Evolutionary conservation across 1,140 invertebrate species (phyloP).

Genomic region (Leptoteleia sp.): DNA sequence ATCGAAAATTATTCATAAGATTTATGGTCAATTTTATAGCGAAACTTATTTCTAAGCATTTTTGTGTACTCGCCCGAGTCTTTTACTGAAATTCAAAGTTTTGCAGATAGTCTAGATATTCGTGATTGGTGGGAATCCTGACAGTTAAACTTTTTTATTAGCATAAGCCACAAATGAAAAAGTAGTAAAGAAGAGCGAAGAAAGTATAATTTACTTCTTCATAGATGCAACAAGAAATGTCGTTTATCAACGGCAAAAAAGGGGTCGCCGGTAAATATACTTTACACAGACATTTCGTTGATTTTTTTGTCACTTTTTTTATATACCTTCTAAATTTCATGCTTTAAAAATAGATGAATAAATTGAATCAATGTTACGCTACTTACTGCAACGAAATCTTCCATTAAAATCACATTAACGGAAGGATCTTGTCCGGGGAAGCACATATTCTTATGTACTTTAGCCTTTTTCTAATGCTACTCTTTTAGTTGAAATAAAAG

Average conservation of each 20-base stretch:
- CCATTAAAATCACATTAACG: constrained; percentile 97
- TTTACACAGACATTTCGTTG: constrained; percentile 5
- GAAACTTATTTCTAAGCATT: constrained; percentile 42
- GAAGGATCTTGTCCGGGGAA: constrained; percentile 94
- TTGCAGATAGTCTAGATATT: constrained; percentile 32
- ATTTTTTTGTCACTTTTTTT: too few relatives aligned
- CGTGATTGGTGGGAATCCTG: constrained; percentile 36
- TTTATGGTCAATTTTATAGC: constrained; percentile 28
- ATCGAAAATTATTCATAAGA: constrained; percentile 20
- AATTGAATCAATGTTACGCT: constrained; percentile 6
- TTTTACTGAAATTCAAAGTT: constrained; percentile 29
- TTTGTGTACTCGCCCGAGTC: constrained; percentile 22
- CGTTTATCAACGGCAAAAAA: constrained; percentile 37
- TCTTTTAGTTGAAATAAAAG: constrained; percentile 93
- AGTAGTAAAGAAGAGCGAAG: constrained; percentile 33
- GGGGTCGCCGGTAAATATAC: constrained; percentile 12
- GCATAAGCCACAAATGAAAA: constrained; percentile 50
- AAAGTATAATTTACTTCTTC: constrained; percentile 49
- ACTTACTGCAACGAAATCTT: constrained; percentile 95
- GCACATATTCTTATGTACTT: constrained; percentile 89
- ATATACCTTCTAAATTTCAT: too few relatives aligned
- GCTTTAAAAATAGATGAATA: constrained; percentile 26
- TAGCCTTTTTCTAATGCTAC: constrained; percentile 90
- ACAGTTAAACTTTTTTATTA: constrained; percentile 54
- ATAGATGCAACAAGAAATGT: constrained; percentile 42